A percentile compares a stretch with the other conserved stretches of the same genome.
Evolutionary conservation across 2,797 vertebrate genomes (phyloP).

Genomic region (Pteropus rufus): DNA sequence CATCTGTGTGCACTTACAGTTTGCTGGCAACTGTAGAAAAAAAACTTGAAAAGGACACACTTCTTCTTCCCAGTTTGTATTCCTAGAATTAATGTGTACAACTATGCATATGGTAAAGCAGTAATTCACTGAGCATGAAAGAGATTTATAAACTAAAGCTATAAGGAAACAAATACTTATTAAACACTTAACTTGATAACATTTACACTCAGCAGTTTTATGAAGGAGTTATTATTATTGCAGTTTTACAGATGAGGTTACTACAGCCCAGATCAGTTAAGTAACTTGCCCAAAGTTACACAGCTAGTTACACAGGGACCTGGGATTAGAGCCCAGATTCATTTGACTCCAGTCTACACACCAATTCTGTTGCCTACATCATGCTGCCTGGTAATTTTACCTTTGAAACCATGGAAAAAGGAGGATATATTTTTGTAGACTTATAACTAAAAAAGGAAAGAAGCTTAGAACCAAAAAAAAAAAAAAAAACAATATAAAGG

Average conservation of each 20-base stretch:
- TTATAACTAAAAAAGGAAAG: not conserved
- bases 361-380: not conserved
- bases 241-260: not conserved
- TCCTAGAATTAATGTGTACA: not conserved
- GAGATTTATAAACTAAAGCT: not conserved
- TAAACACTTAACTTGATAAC: not conserved
- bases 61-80: constrained; percentile 14
- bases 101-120: not conserved
- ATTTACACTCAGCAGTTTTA: not conserved
- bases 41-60: not conserved
- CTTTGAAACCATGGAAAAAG: not conserved
- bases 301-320: not conserved
- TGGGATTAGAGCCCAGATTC: not conserved
- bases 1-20: not conserved
- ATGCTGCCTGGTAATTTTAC: not conserved
- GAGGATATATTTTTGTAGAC: not conserved
- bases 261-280: constrained; percentile 25
- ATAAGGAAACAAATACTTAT: not conserved
- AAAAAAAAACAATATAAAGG: not conserved
- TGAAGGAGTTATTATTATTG: not conserved
- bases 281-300: constrained; percentile 74
- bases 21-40: constrained; percentile 5
- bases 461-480: not conserved
- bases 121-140: not conserved
- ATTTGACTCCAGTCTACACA: not conserved